Base-by-base conservation (phyloP, 2,797 vertebrate species). In the Rhinogobio ventralis region DNA sequence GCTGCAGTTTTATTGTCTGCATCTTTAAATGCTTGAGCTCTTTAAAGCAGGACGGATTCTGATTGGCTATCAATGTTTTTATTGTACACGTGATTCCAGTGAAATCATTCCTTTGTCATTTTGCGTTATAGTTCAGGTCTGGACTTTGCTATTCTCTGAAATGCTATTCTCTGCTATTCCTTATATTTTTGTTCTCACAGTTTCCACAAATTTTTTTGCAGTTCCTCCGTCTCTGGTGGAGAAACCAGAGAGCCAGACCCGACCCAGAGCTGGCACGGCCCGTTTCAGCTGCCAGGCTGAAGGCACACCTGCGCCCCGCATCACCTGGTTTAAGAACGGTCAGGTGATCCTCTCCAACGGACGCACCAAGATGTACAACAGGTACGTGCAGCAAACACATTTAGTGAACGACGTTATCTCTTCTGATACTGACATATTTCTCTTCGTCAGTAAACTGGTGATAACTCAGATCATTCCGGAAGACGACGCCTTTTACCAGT, bases 401-500 rank as follows among this genome's bases (percentile, higher is more conserved):
- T 5, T 9, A 28, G 8, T 25, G 25, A 42, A 71, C 1, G 0
- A 4, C 0, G 23, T 23, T 19, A 28, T 36, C 25, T 67, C 36
- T 7, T 51, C 5, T 77, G 25, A 3, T 79, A 79, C 14, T 74
- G 19, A 77, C 49, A 5, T 23, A 4, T 84, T 53, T 60, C 0
- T 5, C 62, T 25, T 8, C 9, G 1, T 28, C 89, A 99, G 98
- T 91, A 99, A 99, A 96, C 84, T 99, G 94, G 98, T 99, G 87
- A 99, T 99, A 89, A 99, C 98, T 67, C 98, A 99, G 93, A 99
- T 99, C 89, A 99, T 97, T 88, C 97, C 97, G 0, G 98, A 99
- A 91, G 98, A 99, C 0, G 98, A 99, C 87, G 98, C 97, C 87
- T 96, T 99, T 91, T 99, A 99, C 89, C 98, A 99, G 89, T 99